Conservation (phyloP, 2,797 vertebrate species). For the Galagoides demidoff region DNA sequence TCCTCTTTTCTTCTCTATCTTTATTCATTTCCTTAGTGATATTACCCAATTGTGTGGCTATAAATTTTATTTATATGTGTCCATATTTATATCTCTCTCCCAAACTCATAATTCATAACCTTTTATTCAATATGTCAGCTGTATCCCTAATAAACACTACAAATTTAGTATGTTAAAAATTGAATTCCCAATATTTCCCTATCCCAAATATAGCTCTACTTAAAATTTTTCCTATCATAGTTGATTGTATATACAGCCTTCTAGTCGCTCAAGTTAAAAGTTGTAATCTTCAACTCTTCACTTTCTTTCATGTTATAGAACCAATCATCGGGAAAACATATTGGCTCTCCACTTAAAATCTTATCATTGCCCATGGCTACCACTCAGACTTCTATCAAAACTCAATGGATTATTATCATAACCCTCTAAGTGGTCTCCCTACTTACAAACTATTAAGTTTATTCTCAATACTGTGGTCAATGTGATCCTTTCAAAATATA, state of each 20-base stretch:
- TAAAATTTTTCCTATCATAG: background rate
- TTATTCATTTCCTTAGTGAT: background rate
- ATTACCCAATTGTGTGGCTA: background rate
- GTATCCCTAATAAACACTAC: background rate
- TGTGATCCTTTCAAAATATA: slow-evolving; percentile 7
- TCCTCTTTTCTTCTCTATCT: background rate
- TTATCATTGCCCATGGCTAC: background rate
- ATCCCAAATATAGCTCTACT: background rate
- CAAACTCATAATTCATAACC: slow-evolving; percentile 2
- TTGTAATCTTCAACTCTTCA: background rate
- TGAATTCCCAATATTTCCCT: background rate
- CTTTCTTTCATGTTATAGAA: background rate
- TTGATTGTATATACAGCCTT: background rate
- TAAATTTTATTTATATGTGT: background rate
- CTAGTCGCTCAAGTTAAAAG: background rate
- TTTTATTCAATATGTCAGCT: background rate
- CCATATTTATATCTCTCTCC: background rate
- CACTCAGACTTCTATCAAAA: background rate
- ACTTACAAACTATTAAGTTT: background rate
- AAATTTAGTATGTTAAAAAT: background rate
- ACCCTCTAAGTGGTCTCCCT: background rate
- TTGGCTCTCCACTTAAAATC: background rate
- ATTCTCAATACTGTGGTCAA: background rate
- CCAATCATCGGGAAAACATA: background rate
- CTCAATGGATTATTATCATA: background rate